Conservation (phyloP, 2,888 invertebrate species). For the Pammene fasciana region DNA sequence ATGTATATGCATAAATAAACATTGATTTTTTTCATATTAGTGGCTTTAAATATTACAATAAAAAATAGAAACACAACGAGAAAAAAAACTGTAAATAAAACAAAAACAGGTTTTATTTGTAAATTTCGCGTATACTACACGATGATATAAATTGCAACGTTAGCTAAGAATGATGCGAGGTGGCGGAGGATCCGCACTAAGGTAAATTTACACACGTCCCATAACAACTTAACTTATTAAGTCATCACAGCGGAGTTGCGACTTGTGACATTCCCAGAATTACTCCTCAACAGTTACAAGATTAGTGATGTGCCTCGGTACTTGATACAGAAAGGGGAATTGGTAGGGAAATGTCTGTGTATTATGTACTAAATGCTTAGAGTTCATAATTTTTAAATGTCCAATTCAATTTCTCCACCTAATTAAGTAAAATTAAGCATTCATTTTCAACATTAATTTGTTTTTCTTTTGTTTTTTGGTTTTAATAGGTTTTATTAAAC, state of each 20-base stretch:
- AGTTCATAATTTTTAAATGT: no score
- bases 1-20: no score
- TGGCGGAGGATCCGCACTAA: constrained; percentile 74
- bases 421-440: no score
- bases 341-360: no score
- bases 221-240: constrained; percentile 80
- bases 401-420: no score
- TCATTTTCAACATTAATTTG: no score
- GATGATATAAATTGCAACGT: constrained; percentile 75
- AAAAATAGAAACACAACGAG: background rate
- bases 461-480: no score
- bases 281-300: constrained; percentile 11
- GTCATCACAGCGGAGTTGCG: constrained; percentile 67
- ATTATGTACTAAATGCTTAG: no score
- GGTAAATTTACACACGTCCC: constrained; percentile 80
- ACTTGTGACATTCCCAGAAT: constrained; percentile 66
- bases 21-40: no score
- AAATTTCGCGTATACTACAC: constrained; percentile 55
- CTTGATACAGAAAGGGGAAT: background rate
- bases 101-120: constrained; percentile 13
- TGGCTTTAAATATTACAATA: no score
- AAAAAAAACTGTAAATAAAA: no score
- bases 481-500: no score
- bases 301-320: constrained; percentile 21
- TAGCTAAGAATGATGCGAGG: constrained; percentile 78